A percentile compares a stretch with the other conserved stretches of the same genome.
These are phyloP conservation scores for Agonopterix subpropinquella DNA, from an alignment of 2,888 invertebrate genomes.

Conservation along the genomic window DNA sequence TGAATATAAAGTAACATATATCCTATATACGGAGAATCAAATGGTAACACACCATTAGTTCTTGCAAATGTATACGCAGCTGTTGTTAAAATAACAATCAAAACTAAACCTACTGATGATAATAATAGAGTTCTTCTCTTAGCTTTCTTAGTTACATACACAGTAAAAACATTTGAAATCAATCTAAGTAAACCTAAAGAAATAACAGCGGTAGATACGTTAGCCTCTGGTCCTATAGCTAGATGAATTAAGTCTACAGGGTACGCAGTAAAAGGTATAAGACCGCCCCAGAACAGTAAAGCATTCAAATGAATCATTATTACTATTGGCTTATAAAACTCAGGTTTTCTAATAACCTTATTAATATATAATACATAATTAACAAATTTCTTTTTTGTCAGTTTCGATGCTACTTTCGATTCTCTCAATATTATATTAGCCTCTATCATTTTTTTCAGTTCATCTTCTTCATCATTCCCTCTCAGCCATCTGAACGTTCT, in stretches of 20 bases:
- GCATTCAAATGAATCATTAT: slow-evolving; percentile 50
- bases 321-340: slow-evolving; percentile 47
- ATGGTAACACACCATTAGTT: slow-evolving; percentile 21
- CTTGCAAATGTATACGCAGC: slow-evolving; percentile 42
- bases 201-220: slow-evolving; percentile 43
- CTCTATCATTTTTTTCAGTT: slow-evolving; percentile 37
- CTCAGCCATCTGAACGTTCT: slow-evolving; percentile 73
- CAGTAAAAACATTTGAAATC: slow-evolving; percentile 40
- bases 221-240: slow-evolving; percentile 35
- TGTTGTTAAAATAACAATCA: slow-evolving; percentile 32
- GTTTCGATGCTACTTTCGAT: slow-evolving; percentile 15
- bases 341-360: slow-evolving; percentile 26
- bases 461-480: slow-evolving; percentile 57
- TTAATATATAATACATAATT: background rate
- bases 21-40: slow-evolving; percentile 38
- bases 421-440: slow-evolving; percentile 34
- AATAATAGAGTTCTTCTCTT: slow-evolving; percentile 48
- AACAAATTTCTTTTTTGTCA: background rate
- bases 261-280: slow-evolving; percentile 43
- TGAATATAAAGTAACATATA: slow-evolving; percentile 45
- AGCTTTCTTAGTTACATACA: slow-evolving; percentile 50
- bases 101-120: slow-evolving; percentile 33
- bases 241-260: slow-evolving; percentile 43
- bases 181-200: slow-evolving; percentile 50
- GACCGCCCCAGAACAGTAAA: slow-evolving; percentile 48